These are phyloP conservation scores for Poeciliopsis infans DNA, from an alignment of 2,797 vertebrate genomes.

Conservation along the genomic window DNA sequence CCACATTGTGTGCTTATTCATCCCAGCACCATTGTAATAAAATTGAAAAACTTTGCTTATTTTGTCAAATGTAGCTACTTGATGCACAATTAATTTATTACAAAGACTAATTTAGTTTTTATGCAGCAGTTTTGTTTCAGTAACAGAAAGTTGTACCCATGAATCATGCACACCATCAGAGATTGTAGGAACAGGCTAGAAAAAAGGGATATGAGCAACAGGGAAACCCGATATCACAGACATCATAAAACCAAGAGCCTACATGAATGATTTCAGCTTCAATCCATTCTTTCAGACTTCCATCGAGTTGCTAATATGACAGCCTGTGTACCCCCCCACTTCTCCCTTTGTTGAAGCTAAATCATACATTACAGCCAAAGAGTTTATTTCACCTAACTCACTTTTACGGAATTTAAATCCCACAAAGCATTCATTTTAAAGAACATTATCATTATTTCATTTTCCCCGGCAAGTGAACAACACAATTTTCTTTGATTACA, in stretches of 20 bases:
- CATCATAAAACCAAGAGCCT: conserved; percentile 10
- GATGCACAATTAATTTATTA: background rate
- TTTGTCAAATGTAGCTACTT: background rate
- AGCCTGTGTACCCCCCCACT: background rate
- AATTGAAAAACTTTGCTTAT: background rate
- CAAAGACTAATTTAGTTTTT: background rate
- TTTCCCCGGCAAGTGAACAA: conserved; percentile 72
- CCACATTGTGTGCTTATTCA: background rate
- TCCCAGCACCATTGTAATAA: background rate
- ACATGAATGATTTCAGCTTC: conserved; percentile 31
- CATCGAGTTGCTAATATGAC: conserved; percentile 9
- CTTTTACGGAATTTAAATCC: conserved; percentile 60
- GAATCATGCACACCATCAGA: conserved; percentile 18
- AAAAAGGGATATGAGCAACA: conserved; percentile 23
- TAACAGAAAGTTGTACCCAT: background rate
- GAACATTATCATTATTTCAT: conserved; percentile 79
- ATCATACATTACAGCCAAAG: conserved; percentile 49
- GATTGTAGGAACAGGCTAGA: conserved; percentile 37
- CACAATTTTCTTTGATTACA: conserved; percentile 78
- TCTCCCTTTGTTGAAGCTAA: conserved; percentile 28
- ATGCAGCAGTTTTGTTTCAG: background rate
- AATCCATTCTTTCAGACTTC: conserved; percentile 14
- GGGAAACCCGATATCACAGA: conserved; percentile 22
- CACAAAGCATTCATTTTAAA: conserved; percentile 73
- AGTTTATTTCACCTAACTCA: conserved; percentile 65